Percentiles rank a stretch among this genome's conserved stretches.
Evolutionary conservation across 2,888 invertebrate species (phyloP).

Genomic region (Amphimallon solstitiale): DNA sequence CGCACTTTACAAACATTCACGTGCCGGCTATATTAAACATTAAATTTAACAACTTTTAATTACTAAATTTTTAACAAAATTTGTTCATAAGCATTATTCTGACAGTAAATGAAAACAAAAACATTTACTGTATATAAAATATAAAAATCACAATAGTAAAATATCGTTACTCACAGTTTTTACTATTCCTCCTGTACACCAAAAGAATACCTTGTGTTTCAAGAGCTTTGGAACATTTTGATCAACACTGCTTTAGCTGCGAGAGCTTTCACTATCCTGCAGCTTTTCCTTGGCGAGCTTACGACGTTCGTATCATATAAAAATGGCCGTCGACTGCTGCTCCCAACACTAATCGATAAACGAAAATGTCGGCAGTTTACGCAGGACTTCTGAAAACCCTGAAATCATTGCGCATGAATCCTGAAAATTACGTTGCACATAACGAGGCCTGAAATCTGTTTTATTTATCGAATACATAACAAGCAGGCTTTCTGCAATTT

Average conservation of each 20-base stretch:
- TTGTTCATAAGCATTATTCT: not conserved
- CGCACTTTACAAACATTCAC: not conserved
- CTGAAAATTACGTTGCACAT: conserved; percentile 33
- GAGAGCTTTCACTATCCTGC: conserved; percentile 44
- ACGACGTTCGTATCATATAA: conserved; percentile 39
- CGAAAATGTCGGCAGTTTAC: conserved; percentile 49
- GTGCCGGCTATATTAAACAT: not conserved
- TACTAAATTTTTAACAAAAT: not conserved
- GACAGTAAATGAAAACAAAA: no score
- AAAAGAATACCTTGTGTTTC: conserved; percentile 41
- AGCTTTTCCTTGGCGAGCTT: conserved; percentile 18
- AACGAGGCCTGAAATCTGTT: conserved; percentile 26
- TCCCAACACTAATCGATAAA: conserved; percentile 60
- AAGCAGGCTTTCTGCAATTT: no score
- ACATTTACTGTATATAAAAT: no score
- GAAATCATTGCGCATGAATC: conserved; percentile 44
- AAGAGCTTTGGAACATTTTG: conserved; percentile 49
- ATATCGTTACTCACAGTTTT: not conserved
- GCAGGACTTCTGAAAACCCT: conserved; percentile 52
- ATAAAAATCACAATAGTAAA: no score
- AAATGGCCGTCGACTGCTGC: conserved; percentile 58
- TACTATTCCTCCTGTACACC: conserved; percentile 29
- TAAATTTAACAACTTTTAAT: not conserved
- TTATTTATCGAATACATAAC: conserved; percentile 10
- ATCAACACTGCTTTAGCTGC: conserved; percentile 36